Evolutionary conservation across 2,797 vertebrate genomes (phyloP), one percentile per base, ranked within the genome.

Genomic region (Gastrophryne carolinensis): DNA sequence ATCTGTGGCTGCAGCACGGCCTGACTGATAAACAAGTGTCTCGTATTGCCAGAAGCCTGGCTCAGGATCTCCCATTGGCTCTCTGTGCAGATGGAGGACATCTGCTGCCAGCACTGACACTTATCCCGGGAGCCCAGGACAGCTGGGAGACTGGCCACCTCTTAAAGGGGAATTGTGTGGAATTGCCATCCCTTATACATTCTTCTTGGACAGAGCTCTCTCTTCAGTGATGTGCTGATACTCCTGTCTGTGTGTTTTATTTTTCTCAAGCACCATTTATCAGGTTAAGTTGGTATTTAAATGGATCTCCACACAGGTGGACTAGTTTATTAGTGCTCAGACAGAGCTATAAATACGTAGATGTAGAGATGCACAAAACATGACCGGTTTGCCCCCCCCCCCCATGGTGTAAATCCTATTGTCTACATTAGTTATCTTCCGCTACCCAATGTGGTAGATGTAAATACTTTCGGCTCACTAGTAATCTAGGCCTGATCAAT

Each of bases 101-200:
- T 77, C 66, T 77, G 75, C 56, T 77, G 58, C 19, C 50, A 64
- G 37, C 29, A 39, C 32, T 69, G 73, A 76, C 62, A 76, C 73
- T 76, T 62, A 54, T 32, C 73, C 73, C 54, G 47, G 52, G 26
- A 73, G 37, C 13, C 15, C 34, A 47, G 58, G 72, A 39, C 47
- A 29, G 58, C 63, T 65, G 66, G 66, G 67, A 58, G 58, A 37
- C 65, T 12, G 27, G 66, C 57, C 74, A 70, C 58, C 17, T 26
- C 50, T 71, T 64, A 49, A 49, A 66, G 62, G 52, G 23, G 62
- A 63, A 65, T 65, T 56, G 32, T 65, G 23, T 35, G 5, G 19
- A 15, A 47, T 47, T 10, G 21, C 44, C 44, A 47, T 47, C 17
- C 44, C 44, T 47, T 19, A 47, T 47, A 21, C n/a, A 17, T 34